These are phyloP conservation scores for Oreochromis mossambicus DNA, from an alignment of 2,797 vertebrate species.

Conservation along the genomic window DNA sequence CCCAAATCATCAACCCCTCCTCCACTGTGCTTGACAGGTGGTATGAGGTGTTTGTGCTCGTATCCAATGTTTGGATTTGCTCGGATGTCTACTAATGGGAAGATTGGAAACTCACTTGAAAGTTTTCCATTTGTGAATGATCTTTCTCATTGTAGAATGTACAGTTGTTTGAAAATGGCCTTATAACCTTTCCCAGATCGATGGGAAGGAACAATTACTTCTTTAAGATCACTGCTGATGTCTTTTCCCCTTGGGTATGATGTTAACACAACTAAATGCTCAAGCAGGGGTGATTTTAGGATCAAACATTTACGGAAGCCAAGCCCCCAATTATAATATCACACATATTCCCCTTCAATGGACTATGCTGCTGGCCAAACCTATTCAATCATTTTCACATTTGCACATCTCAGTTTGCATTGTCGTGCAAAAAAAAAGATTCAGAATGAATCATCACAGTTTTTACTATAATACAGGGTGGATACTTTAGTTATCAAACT, in stretches of 20 bases:
- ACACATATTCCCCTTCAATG: not conserved
- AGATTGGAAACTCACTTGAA: not conserved
- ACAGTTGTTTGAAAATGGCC: not conserved
- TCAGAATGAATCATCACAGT: not conserved
- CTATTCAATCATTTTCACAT: not conserved
- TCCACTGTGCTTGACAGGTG: not conserved
- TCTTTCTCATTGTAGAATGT: not conserved
- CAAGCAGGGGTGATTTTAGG: not conserved
- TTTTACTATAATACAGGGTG: not conserved
- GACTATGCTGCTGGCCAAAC: not conserved
- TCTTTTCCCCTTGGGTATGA: not conserved
- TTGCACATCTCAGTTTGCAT: not conserved
- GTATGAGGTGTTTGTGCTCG: not conserved
- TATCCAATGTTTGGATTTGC: not conserved
- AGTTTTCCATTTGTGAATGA: not conserved
- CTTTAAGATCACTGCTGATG: not conserved
- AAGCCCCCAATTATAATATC: not conserved
- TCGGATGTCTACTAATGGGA: not conserved
- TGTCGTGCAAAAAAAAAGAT: not conserved
- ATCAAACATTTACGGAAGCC: not conserved
- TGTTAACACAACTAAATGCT: not conserved
- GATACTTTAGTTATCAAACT: not conserved
- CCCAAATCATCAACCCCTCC: not conserved
- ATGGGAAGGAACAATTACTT: not conserved
- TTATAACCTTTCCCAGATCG: not conserved